phyloP scores from a whole-genome alignment of 2,113 vertebrate genomes.

The Pygoscelis adeliae region DNA sequence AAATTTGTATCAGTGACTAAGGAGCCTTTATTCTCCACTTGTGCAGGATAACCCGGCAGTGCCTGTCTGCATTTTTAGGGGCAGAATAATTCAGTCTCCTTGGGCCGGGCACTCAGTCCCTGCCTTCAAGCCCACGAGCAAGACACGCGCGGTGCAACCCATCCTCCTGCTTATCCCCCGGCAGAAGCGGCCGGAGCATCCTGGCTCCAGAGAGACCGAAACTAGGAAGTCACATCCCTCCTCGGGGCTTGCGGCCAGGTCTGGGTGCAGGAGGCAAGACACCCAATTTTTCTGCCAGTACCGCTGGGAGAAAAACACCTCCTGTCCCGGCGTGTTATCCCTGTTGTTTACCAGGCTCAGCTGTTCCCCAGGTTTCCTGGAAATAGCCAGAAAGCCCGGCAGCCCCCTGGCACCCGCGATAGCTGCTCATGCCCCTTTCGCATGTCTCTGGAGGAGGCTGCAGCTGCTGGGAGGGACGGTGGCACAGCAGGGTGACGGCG shows the following conservation, averaged over 20 bases:
- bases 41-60: neutral
- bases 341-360: neutral
- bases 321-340: rapidly evolving
- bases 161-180: neutral
- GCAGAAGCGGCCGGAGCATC: neutral
- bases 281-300: neutral
- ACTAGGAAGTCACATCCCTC: neutral
- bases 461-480: neutral
- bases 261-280: neutral
- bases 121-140: neutral
- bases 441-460: neutral
- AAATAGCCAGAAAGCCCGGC: neutral
- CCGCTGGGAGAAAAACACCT: neutral
- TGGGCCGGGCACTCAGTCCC: too few relatives aligned
- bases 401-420: rapidly evolving
- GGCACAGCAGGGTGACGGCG: neutral
- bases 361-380: neutral
- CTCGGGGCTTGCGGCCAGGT: neutral
- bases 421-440: neutral
- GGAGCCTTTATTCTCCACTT: neutral
- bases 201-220: rapidly evolving
- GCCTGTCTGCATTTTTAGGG: neutral
- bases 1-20: neutral
- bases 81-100: neutral
- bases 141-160: neutral